Base-by-base conservation (phyloP, 2,797 vertebrate species). In the Syndactyla subalaris region DNA sequence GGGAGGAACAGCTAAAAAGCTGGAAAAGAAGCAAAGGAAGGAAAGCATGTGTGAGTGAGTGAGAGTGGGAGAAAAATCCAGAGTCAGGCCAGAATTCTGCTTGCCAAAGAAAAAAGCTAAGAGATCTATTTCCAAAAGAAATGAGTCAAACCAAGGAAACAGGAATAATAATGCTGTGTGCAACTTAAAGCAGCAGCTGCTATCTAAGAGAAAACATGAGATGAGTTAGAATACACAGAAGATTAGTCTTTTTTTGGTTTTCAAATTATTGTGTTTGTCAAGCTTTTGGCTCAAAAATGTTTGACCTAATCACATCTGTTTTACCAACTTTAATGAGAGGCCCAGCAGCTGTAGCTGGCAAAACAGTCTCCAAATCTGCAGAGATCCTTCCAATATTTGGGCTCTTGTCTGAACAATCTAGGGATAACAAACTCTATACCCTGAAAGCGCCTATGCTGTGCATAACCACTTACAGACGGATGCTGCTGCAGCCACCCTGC, bases 301-400 rank as follows among this genome's bases (percentile, higher is more conserved):
- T 96, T 95, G 89, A 96, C 95, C 95, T 92, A 95, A 95, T 95
- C 91, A 94, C 72, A 92, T 96, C 77, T 96, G 76, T 73, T 95
- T 93, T 76, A 94, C 79, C 12, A 78, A 90, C 67, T 91, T 89
- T 86, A 90, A 95, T 82, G 74, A 95, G 77, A 95, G 49, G 61
- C 63, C 74, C 54, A 1, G 65, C 90, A 95, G 95, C 86, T 94
- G 88, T 41, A 83, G 84, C 76, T 97, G 91, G 89, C 91, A 94
- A 72, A 92, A 81, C 59, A 62, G 59, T 68, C 87, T 74, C 46
- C 55, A 92, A 29, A 85, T 88, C 82, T 94, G 63, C 55, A 92
- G 66, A 94, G 52, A 78, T 4, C 36, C 19, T 86, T 94, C 82
- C 82, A 91, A 10, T 93, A 94, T 81, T 88, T 93, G 91, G 85